A percentile compares a stretch with the other conserved stretches of the same genome.
These are phyloP conservation scores for Lutjanus erythropterus DNA, from an alignment of 2,113 vertebrate genomes.

Conservation along the genomic window DNA sequence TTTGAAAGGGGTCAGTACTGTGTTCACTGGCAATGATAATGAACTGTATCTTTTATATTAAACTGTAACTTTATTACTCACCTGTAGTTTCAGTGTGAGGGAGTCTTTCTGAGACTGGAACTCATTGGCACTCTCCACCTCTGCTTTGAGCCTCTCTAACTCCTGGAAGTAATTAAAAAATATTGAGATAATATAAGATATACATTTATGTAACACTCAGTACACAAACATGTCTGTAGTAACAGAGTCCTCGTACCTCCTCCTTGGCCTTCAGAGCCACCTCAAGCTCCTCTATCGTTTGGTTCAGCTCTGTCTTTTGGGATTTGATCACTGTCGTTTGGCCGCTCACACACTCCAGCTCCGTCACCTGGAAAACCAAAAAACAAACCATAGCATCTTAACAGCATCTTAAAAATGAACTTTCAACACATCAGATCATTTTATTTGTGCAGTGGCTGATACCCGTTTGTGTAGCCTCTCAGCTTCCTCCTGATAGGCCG, in stretches of 20 bases:
- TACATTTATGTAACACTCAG: fast-evolving
- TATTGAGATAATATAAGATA: background rate
- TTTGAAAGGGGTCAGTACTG: too few species aligned
- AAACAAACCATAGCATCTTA: too few species aligned
- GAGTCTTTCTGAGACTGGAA: slow-evolving; percentile 92
- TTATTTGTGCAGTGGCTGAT: background rate
- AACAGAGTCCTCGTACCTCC: slow-evolving; percentile 84
- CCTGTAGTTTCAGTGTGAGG: slow-evolving; percentile 92
- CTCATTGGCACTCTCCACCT: slow-evolving; percentile 92
- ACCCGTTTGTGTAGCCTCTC: slow-evolving; percentile 96
- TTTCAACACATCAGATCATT: background rate
- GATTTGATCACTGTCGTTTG: slow-evolving; percentile 93
- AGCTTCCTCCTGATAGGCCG: slow-evolving; percentile 96
- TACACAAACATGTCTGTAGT: too few species aligned
- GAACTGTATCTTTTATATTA: too few species aligned
- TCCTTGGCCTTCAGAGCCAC: slow-evolving; percentile 91
- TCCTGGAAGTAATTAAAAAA: slow-evolving; percentile 83
- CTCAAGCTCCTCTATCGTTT: slow-evolving; percentile 97
- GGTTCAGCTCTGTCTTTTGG: slow-evolving; percentile 96
- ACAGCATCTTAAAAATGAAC: fast-evolving
- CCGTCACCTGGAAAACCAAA: slow-evolving; percentile 90
- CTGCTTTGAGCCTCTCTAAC: slow-evolving; percentile 93
- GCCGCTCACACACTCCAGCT: slow-evolving; percentile 96
- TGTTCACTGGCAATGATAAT: too few species aligned
- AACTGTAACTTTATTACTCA: too few species aligned